Evolutionary conservation across 2,797 vertebrate species (phyloP), one percentile per base, ranked within the genome.

Genomic region (Schizothorax lantsangensis): DNA sequence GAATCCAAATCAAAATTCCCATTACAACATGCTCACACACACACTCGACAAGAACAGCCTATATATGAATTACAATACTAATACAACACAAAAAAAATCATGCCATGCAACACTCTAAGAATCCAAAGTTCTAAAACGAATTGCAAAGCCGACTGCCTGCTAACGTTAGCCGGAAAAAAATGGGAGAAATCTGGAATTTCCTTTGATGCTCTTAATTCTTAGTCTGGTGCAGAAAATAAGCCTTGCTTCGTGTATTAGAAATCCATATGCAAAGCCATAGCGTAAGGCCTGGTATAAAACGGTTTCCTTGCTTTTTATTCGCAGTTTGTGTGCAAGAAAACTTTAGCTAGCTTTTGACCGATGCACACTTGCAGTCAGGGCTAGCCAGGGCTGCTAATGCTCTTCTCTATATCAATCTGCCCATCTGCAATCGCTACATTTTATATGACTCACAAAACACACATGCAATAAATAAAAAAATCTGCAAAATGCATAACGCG

Each of bases 311-410:
- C 11, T 17, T 26, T 54, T 40, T 83, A 83, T 81, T 77, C n/a
- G 59, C 52, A 45, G 72, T 62, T 86, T 77, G 23, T 26, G 59
- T 54, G 47, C 5, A 80, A 15, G 36, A 66, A 85, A 87, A 89
- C 84, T 89, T 88, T n/a, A 87, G 87, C 83, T 89, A 85, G 88
- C 88, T 6, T 33, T 54, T 71, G 86, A 83, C 72, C 77, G 75
- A 86, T 43, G 71, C 30, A 68, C 59, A 80, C 30, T 72, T 75
- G 82, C 64, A 33, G 89, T 57, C 82, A 79, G 62, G 11, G 74
- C 66, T 59, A 81, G 81, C 79, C 49, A 72, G 71, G 40, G 80
- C 43, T 71, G 89, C 86, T 89, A 89, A 89, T 87, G 87, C 57
- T 84, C 86, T 88, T 84, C 45, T 68, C 59, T 17, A 43, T 11